Conservation (phyloP, 2,797 vertebrate species). For the Denticeps clupeoides region DNA sequence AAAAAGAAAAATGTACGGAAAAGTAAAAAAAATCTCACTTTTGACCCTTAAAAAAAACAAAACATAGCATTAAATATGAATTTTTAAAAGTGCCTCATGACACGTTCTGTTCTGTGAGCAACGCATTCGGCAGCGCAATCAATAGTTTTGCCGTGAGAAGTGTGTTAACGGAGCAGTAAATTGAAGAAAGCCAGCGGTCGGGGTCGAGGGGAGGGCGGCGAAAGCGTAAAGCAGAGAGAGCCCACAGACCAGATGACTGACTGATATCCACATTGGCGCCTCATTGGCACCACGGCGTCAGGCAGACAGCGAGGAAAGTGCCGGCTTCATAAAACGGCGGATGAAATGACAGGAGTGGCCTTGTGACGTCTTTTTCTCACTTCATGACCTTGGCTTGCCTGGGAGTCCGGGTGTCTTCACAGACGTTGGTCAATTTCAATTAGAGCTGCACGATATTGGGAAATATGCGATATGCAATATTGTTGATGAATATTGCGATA, state of each 20-base stretch:
- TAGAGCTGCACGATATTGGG: neutral
- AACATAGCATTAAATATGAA: too few relatives aligned
- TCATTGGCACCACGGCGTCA: neutral
- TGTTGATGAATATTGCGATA: too few relatives aligned
- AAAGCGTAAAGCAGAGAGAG: neutral
- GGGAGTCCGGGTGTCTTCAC: too few relatives aligned
- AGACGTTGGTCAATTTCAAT: neutral
- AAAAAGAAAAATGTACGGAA: too few relatives aligned
- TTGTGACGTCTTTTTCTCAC: slow-evolving; percentile 6
- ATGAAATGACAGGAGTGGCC: slow-evolving; percentile 9
- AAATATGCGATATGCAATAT: neutral
- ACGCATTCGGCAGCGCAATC: too few relatives aligned
- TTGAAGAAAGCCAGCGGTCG: neutral
- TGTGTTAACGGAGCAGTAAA: too few relatives aligned
- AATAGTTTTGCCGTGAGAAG: too few relatives aligned
- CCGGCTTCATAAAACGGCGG: slow-evolving; percentile 1
- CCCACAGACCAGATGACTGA: neutral
- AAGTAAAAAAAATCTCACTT: too few relatives aligned
- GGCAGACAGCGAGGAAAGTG: neutral
- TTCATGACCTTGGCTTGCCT: neutral
- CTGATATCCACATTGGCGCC: neutral
- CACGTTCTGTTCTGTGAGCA: too few relatives aligned
- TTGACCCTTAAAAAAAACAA: too few relatives aligned
- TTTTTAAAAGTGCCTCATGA: too few relatives aligned
- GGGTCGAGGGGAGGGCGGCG: neutral